These are phyloP conservation scores for Enchytraeus crypticus DNA, from an alignment of 2,888 invertebrate genomes.

Conservation along the genomic window DNA sequence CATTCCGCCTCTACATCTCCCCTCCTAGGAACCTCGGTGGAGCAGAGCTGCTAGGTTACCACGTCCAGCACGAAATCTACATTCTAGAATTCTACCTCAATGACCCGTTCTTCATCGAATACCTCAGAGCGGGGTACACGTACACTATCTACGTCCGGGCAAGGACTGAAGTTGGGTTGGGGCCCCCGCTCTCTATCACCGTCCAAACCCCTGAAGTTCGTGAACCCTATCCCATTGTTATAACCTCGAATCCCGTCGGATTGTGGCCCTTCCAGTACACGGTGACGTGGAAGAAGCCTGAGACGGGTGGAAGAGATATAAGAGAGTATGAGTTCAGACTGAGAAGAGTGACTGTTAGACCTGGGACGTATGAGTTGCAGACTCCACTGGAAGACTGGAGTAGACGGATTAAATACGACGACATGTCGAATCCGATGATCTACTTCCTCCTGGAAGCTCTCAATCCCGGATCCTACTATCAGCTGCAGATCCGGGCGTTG, in stretches of 20 bases:
- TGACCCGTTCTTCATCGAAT: slow-evolving; percentile 22
- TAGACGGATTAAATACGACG: slow-evolving; percentile 12
- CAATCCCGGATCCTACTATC: slow-evolving; percentile 18
- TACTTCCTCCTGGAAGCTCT: slow-evolving; percentile 22
- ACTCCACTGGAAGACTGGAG: slow-evolving; percentile 21
- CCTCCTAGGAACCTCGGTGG: slow-evolving; percentile 25
- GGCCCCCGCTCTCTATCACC: slow-evolving; percentile 12
- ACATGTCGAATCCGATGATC: slow-evolving; percentile 14
- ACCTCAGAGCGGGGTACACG: slow-evolving; percentile 23
- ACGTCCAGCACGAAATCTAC: slow-evolving; percentile 19
- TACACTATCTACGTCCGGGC: slow-evolving; percentile 23
- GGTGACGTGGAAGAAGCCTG: slow-evolving; percentile 29
- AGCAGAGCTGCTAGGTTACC: slow-evolving; percentile 20
- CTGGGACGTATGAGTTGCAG: slow-evolving; percentile 14
- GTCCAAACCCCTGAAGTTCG: slow-evolving; percentile 19
- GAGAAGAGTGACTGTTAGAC: slow-evolving; percentile 20
- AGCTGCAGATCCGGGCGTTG: slow-evolving; percentile 21
- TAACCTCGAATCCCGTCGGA: slow-evolving; percentile 18
- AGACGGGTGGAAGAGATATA: slow-evolving; percentile 30
- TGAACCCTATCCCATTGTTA: slow-evolving; percentile 25
- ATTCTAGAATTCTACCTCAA: slow-evolving; percentile 13
- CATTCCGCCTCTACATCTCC: slow-evolving; percentile 16
- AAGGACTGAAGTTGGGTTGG: slow-evolving; percentile 24
- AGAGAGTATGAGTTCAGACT: slow-evolving; percentile 28
- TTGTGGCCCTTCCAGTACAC: slow-evolving; percentile 24